phyloP scores from a whole-genome alignment of 2,797 vertebrate species.

The Melanotaenia trifasciata region DNA sequence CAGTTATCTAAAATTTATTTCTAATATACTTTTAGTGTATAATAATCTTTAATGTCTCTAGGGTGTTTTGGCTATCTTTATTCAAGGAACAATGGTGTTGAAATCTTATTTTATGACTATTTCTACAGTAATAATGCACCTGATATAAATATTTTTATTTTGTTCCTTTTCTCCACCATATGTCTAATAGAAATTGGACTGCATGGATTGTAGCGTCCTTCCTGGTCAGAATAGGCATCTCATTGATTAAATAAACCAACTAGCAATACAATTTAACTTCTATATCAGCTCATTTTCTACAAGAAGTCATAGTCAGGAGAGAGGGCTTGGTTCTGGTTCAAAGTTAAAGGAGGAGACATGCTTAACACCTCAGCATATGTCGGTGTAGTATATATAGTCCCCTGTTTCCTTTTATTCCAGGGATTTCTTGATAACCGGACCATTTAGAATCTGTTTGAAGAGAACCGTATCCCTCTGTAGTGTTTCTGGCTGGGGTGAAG shows the following conservation, averaged over 20 bases:
- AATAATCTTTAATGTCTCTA: neutral
- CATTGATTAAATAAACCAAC: conserved; percentile 33
- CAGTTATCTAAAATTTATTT: neutral
- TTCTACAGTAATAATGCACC: neutral
- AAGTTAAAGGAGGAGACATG: neutral
- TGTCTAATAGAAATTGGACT: conserved; percentile 17
- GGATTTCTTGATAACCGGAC: conserved; percentile 36
- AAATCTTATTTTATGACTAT: conserved; percentile 5
- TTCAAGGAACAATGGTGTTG: neutral
- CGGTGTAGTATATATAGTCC: conserved; percentile 5
- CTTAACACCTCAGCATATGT: conserved; percentile 22
- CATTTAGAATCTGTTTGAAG: conserved; percentile 33
- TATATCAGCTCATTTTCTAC: conserved; percentile 19
- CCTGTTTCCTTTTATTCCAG: conserved; percentile 17
- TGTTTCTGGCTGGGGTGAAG: conserved; percentile 22
- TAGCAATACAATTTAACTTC: conserved; percentile 3
- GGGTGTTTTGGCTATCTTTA: neutral
- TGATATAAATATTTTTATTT: neutral
- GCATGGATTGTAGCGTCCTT: conserved; percentile 20
- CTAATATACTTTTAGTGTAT: neutral
- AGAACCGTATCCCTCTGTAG: conserved; percentile 12
- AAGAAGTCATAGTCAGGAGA: conserved; percentile 13
- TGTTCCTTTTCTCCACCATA: conserved; percentile 7
- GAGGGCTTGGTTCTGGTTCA: neutral
- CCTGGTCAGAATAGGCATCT: conserved; percentile 16